Evolutionary conservation across 2,888 invertebrate species (phyloP).

Genomic region (Clusia tigrina): DNA sequence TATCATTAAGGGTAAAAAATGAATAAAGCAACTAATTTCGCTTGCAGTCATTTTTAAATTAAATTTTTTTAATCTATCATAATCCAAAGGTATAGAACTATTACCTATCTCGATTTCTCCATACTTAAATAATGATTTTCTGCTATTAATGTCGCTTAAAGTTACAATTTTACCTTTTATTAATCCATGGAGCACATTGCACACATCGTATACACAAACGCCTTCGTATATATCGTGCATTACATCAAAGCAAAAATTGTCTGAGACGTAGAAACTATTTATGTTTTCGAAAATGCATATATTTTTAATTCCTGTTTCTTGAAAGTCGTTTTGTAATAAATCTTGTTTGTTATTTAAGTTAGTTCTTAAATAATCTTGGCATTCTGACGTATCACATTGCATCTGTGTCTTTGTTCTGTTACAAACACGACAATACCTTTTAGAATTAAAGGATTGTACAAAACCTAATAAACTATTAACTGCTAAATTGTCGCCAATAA

Average conservation of each 20-base stretch:
- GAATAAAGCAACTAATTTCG: too few species aligned
- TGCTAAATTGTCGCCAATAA: conserved; percentile 42
- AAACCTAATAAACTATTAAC: conserved; percentile 34
- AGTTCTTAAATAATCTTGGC: conserved; percentile 32
- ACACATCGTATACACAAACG: too few species aligned
- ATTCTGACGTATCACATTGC: conserved; percentile 35
- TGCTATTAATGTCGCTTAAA: too few species aligned
- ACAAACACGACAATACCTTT: conserved; percentile 38
- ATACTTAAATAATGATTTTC: too few species aligned
- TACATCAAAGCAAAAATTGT: conserved; percentile 35
- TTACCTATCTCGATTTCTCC: too few species aligned
- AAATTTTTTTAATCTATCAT: conserved; percentile 28
- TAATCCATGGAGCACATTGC: too few species aligned
- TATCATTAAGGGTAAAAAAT: conserved; percentile 34
- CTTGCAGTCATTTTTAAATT: conserved; percentile 39
- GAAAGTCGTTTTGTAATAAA: conserved; percentile 30
- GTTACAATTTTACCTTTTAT: too few species aligned
- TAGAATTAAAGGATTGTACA: conserved; percentile 39
- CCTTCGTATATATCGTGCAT: too few species aligned
- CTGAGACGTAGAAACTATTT: conserved; percentile 33
- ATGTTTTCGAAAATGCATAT: conserved; percentile 32
- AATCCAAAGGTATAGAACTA: conserved; percentile 20
- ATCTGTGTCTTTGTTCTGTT: conserved; percentile 35
- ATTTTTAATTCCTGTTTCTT: conserved; percentile 37
- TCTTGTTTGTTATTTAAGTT: conserved; percentile 31